A percentile compares a stretch with the other conserved stretches of the same genome.
Conservation (phyloP, 2,888 invertebrate species). For the Oligia strigilis region DNA sequence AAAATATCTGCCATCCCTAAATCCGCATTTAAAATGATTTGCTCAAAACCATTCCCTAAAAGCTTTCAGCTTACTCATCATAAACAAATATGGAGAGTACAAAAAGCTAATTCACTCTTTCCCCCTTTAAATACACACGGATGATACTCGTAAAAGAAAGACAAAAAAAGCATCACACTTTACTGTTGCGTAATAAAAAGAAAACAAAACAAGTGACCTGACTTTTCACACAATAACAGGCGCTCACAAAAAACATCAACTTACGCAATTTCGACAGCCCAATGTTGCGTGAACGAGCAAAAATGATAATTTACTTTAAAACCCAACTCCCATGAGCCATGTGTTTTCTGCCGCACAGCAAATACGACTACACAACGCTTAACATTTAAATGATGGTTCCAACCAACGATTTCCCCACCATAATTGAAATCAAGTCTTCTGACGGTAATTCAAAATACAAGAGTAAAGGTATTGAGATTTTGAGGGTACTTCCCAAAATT, state of each 20-base stretch:
- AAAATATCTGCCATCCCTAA: neutral
- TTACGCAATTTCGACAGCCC: slow-evolving; percentile 58
- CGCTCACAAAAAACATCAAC: slow-evolving; percentile 56
- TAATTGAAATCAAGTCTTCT: slow-evolving; percentile 78
- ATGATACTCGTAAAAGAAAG: slow-evolving; percentile 19
- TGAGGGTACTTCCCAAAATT: slow-evolving; percentile 76
- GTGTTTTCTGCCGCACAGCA: slow-evolving; percentile 71
- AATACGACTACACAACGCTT: slow-evolving; percentile 68
- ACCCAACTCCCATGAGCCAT: slow-evolving; percentile 67
- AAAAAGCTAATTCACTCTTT: slow-evolving; percentile 23
- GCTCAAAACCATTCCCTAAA: neutral
- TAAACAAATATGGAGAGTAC: slow-evolving; percentile 17
- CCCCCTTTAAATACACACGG: slow-evolving; percentile 6
- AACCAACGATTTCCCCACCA: slow-evolving; percentile 76
- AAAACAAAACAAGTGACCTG: slow-evolving; percentile 58
- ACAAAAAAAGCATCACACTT: slow-evolving; percentile 6
- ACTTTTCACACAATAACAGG: slow-evolving; percentile 66
- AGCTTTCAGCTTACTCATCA: slow-evolving; percentile 3
- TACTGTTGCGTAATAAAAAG: slow-evolving; percentile 59
- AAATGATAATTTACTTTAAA: slow-evolving; percentile 69
- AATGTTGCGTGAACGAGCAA: slow-evolving; percentile 68
- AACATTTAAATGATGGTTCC: slow-evolving; percentile 73
- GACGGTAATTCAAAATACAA: slow-evolving; percentile 76
- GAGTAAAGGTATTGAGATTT: slow-evolving; percentile 67
- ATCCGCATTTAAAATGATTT: neutral